phyloP scores from a whole-genome alignment of 2,888 invertebrate genomes.

The Cryptocephalus moraei region DNA sequence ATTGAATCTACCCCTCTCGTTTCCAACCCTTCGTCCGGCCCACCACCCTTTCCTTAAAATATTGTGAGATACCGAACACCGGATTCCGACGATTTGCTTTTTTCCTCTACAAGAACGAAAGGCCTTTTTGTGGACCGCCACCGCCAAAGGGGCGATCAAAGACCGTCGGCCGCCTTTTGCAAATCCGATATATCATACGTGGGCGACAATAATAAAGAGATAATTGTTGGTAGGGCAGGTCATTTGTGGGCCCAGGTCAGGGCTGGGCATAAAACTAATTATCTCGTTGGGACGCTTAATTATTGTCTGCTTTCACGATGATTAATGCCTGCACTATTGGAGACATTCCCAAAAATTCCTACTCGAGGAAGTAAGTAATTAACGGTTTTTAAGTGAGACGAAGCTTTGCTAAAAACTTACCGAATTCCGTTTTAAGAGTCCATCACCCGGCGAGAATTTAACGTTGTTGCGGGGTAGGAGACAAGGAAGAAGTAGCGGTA shows the following conservation, averaged over 20 bases:
- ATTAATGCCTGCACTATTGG: too few species aligned
- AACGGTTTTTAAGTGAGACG: too few species aligned
- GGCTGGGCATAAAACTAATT: not conserved
- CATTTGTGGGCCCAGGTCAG: not conserved
- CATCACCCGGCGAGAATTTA: too few species aligned
- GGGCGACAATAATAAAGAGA: not conserved
- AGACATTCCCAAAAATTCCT: too few species aligned
- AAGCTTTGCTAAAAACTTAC: too few species aligned
- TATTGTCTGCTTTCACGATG: too few species aligned
- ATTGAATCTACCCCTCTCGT: too few species aligned
- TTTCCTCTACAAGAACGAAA: not conserved
- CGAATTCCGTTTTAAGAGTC: too few species aligned
- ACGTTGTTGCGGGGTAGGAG: too few species aligned
- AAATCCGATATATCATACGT: not conserved
- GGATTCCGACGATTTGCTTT: conserved; percentile 1
- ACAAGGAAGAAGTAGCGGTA: too few species aligned
- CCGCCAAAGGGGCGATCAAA: not conserved
- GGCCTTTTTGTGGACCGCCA: not conserved
- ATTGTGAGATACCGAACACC: conserved; percentile 4
- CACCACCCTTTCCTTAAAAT: not conserved
- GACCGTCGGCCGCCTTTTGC: not conserved
- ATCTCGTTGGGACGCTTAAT: not conserved
- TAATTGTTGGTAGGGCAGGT: not conserved
- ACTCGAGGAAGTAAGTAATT: too few species aligned
- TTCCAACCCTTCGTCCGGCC: too few species aligned